Conservation (phyloP, 2,113 vertebrate species). For the Bothrops jararaca region DNA sequence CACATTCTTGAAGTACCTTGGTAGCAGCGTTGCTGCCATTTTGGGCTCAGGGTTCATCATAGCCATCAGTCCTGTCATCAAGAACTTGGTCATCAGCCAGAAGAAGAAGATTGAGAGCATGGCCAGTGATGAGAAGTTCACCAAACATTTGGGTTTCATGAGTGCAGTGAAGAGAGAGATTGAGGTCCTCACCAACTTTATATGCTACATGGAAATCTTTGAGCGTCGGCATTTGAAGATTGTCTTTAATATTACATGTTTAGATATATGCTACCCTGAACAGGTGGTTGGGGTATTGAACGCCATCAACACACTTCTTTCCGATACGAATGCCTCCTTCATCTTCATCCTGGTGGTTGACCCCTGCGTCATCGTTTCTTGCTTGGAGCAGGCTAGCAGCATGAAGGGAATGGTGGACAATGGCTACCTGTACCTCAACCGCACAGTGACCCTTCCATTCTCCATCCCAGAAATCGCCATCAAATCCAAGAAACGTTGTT, state of each 20-base stretch:
- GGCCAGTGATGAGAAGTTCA: constrained; percentile 79
- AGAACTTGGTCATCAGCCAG: constrained; percentile 81
- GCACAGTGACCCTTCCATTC: constrained; percentile 87
- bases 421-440: constrained; percentile 82
- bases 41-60: constrained; percentile 66
- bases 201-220: constrained; percentile 89
- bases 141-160: constrained; percentile 88
- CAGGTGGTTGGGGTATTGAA: constrained; percentile 84
- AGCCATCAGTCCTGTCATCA: constrained; percentile 69
- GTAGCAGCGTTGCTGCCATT: constrained; percentile 71
- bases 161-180: constrained; percentile 85
- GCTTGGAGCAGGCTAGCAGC: constrained; percentile 78
- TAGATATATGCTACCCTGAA: constrained; percentile 83
- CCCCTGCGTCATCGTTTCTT: constrained; percentile 82
- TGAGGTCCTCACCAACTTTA: constrained; percentile 75
- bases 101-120: constrained; percentile 76
- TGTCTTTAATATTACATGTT: constrained; percentile 83
- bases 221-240: constrained; percentile 81
- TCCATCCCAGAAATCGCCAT: constrained; percentile 79
- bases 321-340: constrained; percentile 82
- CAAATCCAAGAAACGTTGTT: constrained; percentile 72
- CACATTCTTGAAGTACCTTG: constrained; percentile 48
- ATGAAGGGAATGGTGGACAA: constrained; percentile 80
- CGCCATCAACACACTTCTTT: constrained; percentile 88
- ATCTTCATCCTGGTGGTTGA: constrained; percentile 90